Conservation (phyloP, 2,113 vertebrate species). For the Xenopus laevis region DNA sequence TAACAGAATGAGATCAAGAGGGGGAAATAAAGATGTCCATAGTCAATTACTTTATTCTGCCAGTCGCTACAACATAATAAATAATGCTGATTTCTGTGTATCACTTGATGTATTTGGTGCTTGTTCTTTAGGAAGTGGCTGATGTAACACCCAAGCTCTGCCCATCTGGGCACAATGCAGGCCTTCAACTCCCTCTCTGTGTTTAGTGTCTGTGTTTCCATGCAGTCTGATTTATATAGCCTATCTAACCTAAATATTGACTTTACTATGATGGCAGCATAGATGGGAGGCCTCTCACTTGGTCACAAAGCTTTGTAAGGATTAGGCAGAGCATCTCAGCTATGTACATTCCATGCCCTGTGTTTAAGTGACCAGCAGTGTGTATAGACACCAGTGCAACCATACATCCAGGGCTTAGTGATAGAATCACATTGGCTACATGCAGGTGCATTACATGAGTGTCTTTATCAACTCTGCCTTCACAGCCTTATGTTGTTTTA, state of each 20-base stretch:
- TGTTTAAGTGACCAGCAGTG: not conserved
- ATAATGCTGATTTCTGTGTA: too few relatives aligned
- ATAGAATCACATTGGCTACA: too few relatives aligned
- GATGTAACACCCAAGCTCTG: too few relatives aligned
- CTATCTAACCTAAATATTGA: conserved; percentile 28
- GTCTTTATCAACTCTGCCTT: too few relatives aligned
- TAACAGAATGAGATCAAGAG: too few relatives aligned
- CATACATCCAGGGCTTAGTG: too few relatives aligned
- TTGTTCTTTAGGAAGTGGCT: too few relatives aligned
- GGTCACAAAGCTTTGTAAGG: conserved; percentile 17
- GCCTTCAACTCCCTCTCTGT: not conserved
- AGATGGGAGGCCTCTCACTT: conserved; percentile 25
- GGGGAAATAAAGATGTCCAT: too few relatives aligned
- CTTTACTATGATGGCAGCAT: not conserved
- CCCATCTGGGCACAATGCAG: not conserved
- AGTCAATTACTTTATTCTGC: too few relatives aligned
- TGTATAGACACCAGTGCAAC: not conserved
- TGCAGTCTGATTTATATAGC: conserved; percentile 10
- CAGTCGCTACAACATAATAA: too few relatives aligned
- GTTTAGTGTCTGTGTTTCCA: conserved; percentile 7
- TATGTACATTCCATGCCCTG: conserved; percentile 19
- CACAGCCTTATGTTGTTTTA: not conserved
- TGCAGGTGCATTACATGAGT: too few relatives aligned
- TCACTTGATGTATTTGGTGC: too few relatives aligned
- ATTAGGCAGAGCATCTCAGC: conserved; percentile 20